Percentiles rank a stretch among this genome's conserved stretches.
Evolutionary conservation across 2,888 invertebrate species (phyloP).

Genomic region (Drosophila setosimentum): DNA sequence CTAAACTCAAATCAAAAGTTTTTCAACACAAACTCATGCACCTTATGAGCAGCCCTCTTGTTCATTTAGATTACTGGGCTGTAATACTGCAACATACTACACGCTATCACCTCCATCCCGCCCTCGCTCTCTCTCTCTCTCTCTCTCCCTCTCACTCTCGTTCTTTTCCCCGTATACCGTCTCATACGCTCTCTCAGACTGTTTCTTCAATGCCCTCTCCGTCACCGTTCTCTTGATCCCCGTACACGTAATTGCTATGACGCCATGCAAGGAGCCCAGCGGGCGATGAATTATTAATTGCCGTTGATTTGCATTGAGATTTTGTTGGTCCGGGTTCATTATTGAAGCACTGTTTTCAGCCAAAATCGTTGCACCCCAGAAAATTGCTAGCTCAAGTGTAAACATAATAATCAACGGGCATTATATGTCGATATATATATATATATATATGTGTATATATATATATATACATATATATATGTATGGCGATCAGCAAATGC

Average conservation of each 20-base stretch:
- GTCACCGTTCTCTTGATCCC: constrained; percentile 4
- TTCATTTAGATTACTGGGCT: constrained; percentile 26
- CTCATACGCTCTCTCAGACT: background rate
- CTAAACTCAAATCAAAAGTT: background rate
- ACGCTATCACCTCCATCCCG: background rate
- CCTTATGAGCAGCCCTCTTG: constrained; percentile 28
- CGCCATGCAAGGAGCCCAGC: constrained; percentile 65
- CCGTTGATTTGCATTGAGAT: constrained; percentile 79
- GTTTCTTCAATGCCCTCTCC: constrained; percentile 7
- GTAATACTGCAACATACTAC: constrained; percentile 16
- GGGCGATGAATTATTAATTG: constrained; percentile 79
- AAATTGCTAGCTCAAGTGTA: constrained; percentile 65
- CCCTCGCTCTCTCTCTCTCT: background rate
- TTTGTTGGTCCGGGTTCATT: constrained; percentile 64
- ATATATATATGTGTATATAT: constrained; percentile 16
- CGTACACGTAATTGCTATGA: constrained; percentile 65
- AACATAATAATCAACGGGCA: constrained; percentile 77
- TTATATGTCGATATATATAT: constrained; percentile 56
- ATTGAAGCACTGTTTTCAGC: constrained; percentile 37
- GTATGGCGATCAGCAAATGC: constrained; percentile 63
- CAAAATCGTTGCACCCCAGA: constrained; percentile 41
- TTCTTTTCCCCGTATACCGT: too few relatives aligned
- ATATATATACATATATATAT: constrained; percentile 54
- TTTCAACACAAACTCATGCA: background rate
- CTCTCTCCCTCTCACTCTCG: background rate